A percentile compares a stretch with the other conserved stretches of the same genome.
Evolutionary conservation across 2,888 invertebrate species (phyloP).

Genomic region (Entomobrya proxima): DNA sequence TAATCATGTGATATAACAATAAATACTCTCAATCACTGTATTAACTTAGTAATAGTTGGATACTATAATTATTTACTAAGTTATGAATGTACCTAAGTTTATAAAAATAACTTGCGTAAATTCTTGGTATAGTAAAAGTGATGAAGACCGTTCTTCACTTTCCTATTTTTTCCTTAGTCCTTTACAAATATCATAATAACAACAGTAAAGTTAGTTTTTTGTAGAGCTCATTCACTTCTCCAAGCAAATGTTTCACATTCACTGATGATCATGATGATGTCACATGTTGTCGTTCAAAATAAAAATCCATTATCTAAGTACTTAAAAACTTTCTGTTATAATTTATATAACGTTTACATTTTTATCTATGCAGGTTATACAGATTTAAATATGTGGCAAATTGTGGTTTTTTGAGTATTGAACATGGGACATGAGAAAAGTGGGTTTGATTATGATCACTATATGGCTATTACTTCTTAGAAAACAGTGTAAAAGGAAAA

Average conservation of each 20-base stretch:
- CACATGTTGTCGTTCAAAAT: neutral
- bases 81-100: constrained; percentile 9
- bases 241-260: constrained; percentile 1
- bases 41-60: no score
- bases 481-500: no score
- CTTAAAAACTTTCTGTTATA: no score
- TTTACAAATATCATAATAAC: neutral
- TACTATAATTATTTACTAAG: no score
- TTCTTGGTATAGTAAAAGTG: constrained; percentile 9
- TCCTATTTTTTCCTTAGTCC: neutral
- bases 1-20: neutral
- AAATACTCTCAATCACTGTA: neutral
- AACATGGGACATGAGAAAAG: no score
- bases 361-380: no score
- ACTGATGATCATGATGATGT: neutral
- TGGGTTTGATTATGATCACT: no score
- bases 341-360: no score
- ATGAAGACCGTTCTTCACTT: no score
- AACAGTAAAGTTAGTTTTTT: neutral
- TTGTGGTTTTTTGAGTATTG: no score
- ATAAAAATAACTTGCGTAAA: constrained; percentile 24
- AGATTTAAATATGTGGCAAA: no score
- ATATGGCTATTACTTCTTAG: no score
- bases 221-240: constrained; percentile 29
- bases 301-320: neutral